phyloP scores from a whole-genome alignment of 2,797 vertebrate genomes.

The Neopelma chrysocephalum region DNA sequence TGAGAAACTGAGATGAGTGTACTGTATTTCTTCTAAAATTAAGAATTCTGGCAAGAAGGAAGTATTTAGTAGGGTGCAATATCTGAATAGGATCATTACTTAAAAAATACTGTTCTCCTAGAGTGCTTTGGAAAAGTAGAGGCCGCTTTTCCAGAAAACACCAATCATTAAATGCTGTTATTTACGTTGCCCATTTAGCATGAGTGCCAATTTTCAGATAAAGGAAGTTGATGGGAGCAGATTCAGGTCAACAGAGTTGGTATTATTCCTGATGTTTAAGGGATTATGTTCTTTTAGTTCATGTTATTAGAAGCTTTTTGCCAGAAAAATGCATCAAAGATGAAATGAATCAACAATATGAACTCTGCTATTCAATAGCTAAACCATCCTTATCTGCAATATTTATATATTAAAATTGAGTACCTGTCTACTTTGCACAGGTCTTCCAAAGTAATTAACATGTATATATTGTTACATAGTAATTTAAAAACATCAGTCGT shows the following conservation, averaged over 20 bases:
- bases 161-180: neutral
- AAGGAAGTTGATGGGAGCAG: constrained; percentile 14
- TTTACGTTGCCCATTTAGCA: constrained; percentile 20
- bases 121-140: neutral
- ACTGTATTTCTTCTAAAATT: neutral
- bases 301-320: constrained; percentile 15
- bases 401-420: neutral
- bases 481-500: neutral
- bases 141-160: neutral
- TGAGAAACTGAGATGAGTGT: neutral
- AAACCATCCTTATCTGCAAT: neutral
- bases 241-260: constrained; percentile 36
- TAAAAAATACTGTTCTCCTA: neutral
- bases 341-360: neutral
- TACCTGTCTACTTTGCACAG: neutral
- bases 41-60: neutral
- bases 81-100: neutral
- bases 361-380: neutral
- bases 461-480: neutral
- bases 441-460: neutral
- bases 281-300: constrained; percentile 39
- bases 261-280: constrained; percentile 35
- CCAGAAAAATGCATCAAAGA: constrained; percentile 3
- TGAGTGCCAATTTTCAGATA: constrained; percentile 41
- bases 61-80: neutral